Base-by-base conservation (phyloP, 2,797 vertebrate genomes). In the Chaetodon trifasciatus region DNA sequence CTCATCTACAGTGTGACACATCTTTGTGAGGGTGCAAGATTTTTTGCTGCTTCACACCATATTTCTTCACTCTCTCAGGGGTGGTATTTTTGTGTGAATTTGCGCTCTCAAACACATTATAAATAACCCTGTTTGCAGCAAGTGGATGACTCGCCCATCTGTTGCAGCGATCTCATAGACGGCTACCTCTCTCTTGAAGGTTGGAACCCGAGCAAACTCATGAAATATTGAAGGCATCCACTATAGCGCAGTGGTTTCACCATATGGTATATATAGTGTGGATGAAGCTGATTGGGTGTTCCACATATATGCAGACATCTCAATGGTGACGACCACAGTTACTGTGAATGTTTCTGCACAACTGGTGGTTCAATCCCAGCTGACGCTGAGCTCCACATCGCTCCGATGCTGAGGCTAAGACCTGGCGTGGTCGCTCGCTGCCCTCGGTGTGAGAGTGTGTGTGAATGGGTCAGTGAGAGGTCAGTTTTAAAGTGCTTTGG, bases 111-210 rank as follows among this genome's bases (percentile, higher is more conserved):
- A 68, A 88, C 87, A 88, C 84, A 62, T 90, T 93, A 94, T 91
- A 93, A 94, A 94, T 95, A 94, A 90, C 87, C 79, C 82, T 42
- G 63, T 79, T 88, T 82, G 79, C 85, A 86, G 88, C 17, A 3
- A 90, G 82, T 52, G 83, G 86, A 86, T 84, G 74, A 86, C 85
- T 86, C 28, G 85, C 81, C 94, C 92, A 94, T 95, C 93, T 94
- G 91, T 74, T 90, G 90, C 80, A 44, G 53, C 81, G 88, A 88
- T 90, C 89, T 92, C 82, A 79, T 74, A 46, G 73, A 77, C 21
- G 76, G 35, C 72, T 37, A 39, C 9, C 72, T 74, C 74, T 82
- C 64, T 66, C 63, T 70, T 17, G 6, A 53, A 80, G 71, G 81
- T 76, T 81, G 81, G 42, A 74, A 52, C 70, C 49, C 63, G 64